Base-by-base conservation (phyloP, 2,888 invertebrate genomes). In the Ectemnius cavifrons region DNA sequence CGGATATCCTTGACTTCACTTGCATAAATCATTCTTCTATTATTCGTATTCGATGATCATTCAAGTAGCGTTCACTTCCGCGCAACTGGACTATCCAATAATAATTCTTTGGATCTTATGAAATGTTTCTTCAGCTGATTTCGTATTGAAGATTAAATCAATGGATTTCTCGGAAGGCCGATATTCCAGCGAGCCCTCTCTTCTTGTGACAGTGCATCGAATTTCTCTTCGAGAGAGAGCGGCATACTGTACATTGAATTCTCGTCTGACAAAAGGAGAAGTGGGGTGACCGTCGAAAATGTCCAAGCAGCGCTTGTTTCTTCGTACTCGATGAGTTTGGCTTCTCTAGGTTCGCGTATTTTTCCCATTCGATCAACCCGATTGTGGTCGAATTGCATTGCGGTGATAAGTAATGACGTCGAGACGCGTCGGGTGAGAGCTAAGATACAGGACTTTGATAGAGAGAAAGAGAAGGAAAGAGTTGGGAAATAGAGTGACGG, bases 401-500 rank as follows among this genome's bases (percentile, higher is more conserved):
- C 63, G 45, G 18, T 57, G 71, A 71, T 71, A 71, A 72, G 63
- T 72, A 67, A 67, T 72, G 67, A 67, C 67, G 58, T 58, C 28
- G 20, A 49, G 16, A 16, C 11, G 20, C 52, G 37, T 37, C 37
- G 60, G 20, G 47, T 57, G 62, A 16, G 45, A 59, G 45, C 47
- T 58, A 37, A 37, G 37, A 37, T 37, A 37, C 11, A 37, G 8
- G 0, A 37, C 37, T 11, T 37, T 37, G 37, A 37, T 6, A 16
- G 65, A 37, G 63, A 46, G 63, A 23, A 2, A 4, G 28, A 6
- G 62, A 45, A 20, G 2, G 46, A 18, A 16, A 18, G 58, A 57
- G 49, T 5, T 20, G 23, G 47, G 49, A 46, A 49, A 23, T 18
- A 61, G 52, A 18, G 46, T 4, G 67, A 23, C n/a, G 23, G 27